Conservation (phyloP, 2,113 vertebrate genomes). For the Indicator maculatus region DNA sequence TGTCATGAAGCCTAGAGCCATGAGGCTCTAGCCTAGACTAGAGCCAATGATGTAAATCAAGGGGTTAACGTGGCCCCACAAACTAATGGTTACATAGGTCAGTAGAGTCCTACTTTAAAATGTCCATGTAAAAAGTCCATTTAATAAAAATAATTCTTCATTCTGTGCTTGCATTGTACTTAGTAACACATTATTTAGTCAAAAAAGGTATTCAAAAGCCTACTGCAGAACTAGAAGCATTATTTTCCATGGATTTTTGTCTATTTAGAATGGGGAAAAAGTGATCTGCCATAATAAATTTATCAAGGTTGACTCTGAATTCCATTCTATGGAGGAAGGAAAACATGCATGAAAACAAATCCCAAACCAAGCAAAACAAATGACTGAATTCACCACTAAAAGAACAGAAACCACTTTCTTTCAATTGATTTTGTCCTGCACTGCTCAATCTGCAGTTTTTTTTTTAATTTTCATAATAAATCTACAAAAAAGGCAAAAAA, state of each 20-base stretch:
- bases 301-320: not conserved
- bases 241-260: not conserved
- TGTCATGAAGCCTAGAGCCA: not conserved
- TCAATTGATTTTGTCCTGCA: not conserved
- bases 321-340: not conserved
- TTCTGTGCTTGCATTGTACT: not conserved
- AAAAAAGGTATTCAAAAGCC: not conserved
- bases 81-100: not conserved
- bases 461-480: not conserved
- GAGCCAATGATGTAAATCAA: not conserved
- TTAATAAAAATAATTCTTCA: not conserved
- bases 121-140: not conserved
- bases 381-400: not conserved
- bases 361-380: not conserved
- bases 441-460: not conserved
- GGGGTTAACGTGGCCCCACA: not conserved
- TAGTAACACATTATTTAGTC: not conserved
- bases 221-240: not conserved
- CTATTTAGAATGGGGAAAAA: not conserved
- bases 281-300: not conserved
- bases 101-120: not conserved
- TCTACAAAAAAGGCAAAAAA: not conserved
- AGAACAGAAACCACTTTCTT: not conserved
- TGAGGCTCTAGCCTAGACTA: not conserved
- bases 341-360: not conserved